Conservation (phyloP, 2,113 vertebrate genomes). For the Cryptoleucopteryx plumbea region DNA sequence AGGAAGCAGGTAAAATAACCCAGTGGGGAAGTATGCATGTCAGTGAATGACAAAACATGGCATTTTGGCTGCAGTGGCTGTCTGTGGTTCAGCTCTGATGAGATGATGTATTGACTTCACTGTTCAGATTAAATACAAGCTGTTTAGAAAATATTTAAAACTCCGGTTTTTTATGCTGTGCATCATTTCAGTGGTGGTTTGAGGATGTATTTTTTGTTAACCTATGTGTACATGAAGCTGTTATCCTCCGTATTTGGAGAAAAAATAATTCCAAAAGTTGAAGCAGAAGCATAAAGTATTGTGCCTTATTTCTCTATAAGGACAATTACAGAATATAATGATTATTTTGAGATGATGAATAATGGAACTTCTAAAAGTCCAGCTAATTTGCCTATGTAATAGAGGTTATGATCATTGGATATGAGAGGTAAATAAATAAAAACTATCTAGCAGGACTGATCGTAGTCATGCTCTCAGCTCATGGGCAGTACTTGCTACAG, state of each 20-base stretch:
- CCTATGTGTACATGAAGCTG: background rate
- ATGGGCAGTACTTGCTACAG: background rate
- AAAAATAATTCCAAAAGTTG: background rate
- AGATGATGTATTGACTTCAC: slow-evolving; percentile 58
- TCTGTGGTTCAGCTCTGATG: slow-evolving; percentile 72
- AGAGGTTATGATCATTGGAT: background rate
- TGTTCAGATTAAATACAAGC: slow-evolving; percentile 9
- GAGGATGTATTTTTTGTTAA: slow-evolving; percentile 15
- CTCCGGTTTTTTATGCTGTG: background rate
- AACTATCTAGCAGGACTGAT: background rate
- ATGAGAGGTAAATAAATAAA: slow-evolving; percentile 3
- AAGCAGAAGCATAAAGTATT: background rate
- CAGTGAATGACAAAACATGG: slow-evolving; percentile 54
- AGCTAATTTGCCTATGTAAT: background rate
- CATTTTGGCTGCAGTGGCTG: slow-evolving; percentile 73
- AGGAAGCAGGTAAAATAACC: slow-evolving; percentile 93
- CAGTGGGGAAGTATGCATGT: slow-evolving; percentile 66
- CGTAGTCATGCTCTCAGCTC: background rate
- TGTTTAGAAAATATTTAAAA: slow-evolving; percentile 34
- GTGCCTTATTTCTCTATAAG: background rate
- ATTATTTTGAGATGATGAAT: slow-evolving; percentile 14
- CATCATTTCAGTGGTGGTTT: slow-evolving; percentile 53
- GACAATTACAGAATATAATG: background rate
- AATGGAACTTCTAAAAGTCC: background rate
- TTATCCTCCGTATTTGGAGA: background rate